These are phyloP conservation scores for Myiothlypis coronata DNA, from an alignment of 2,797 vertebrate species.

Conservation along the genomic window DNA sequence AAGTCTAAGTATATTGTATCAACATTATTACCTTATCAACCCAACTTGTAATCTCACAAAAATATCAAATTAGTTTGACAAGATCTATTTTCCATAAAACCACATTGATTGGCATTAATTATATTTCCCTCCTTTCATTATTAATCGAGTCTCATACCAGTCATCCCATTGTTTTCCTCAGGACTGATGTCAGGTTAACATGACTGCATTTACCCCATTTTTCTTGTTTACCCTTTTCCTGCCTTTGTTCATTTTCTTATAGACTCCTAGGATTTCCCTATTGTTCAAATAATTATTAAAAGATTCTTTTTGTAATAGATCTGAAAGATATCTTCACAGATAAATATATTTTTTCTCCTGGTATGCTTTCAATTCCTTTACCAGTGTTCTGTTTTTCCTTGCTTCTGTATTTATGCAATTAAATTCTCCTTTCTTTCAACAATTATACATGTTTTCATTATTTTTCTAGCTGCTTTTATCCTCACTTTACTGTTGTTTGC, in stretches of 20 bases:
- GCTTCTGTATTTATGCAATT: not conserved
- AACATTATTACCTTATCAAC: constrained; percentile 46
- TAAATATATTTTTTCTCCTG: not conserved
- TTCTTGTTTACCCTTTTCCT: constrained; percentile 42
- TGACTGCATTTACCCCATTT: constrained; percentile 6
- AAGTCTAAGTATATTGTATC: constrained; percentile 29
- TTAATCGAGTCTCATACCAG: constrained; percentile 14
- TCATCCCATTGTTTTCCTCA: constrained; percentile 43
- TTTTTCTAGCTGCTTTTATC: constrained; percentile 7
- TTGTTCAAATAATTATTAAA: not conserved
- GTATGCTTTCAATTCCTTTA: not conserved
- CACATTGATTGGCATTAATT: constrained; percentile 60
- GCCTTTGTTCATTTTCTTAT: not conserved
- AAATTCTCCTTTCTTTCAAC: not conserved
- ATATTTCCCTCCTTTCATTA: constrained; percentile 44
- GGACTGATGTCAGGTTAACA: constrained; percentile 30
- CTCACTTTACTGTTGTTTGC: not conserved
- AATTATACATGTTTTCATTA: not conserved
- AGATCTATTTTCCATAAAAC: constrained; percentile 56
- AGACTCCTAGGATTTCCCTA: not conserved
- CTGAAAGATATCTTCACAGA: not conserved
- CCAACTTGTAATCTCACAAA: constrained; percentile 48
- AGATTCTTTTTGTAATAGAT: not conserved
- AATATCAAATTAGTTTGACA: constrained; percentile 68
- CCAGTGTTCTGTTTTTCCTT: not conserved